Evolutionary conservation across 2,888 invertebrate genomes (phyloP).

Genomic region (Lucinisca nassula): DNA sequence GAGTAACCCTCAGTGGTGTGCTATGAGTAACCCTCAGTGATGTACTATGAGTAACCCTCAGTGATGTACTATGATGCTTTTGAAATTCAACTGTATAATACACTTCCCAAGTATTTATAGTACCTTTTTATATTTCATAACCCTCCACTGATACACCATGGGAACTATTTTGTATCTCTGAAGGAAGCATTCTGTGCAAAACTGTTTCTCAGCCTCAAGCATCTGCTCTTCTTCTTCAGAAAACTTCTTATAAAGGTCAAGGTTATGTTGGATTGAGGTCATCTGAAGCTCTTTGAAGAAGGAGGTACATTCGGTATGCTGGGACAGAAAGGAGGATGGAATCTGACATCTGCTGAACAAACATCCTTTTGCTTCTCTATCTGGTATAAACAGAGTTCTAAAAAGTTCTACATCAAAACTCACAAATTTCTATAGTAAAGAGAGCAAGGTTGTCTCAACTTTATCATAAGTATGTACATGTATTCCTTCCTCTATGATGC

Average conservation of each 20-base stretch:
- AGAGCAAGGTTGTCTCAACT: too few species aligned
- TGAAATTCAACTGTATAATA: too few species aligned
- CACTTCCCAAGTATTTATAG: too few species aligned
- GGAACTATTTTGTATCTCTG: conserved; percentile 58
- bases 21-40: too few species aligned
- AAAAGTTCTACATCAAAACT: too few species aligned
- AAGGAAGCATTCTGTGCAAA: conserved; percentile 70
- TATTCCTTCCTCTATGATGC: too few species aligned
- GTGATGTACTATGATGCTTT: too few species aligned
- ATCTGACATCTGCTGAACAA: conserved; percentile 62
- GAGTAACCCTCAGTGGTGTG: too few species aligned
- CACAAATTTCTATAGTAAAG: too few species aligned
- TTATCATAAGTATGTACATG: too few species aligned
- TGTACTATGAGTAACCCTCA: too few species aligned
- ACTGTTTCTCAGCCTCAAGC: conserved; percentile 67
- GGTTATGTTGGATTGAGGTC: conserved; percentile 77
- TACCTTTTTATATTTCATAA: conserved; percentile 61
- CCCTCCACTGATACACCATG: conserved; percentile 52
- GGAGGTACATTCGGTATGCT: conserved; percentile 74
- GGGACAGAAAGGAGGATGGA: conserved; percentile 74
- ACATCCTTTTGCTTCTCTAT: conserved; percentile 45
- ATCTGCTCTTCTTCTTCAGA: conserved; percentile 47
- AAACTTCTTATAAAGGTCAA: conserved; percentile 71
- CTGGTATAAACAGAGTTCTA: too few species aligned
- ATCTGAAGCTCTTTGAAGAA: conserved; percentile 77